A percentile compares a stretch with the other conserved stretches of the same genome.
These are phyloP conservation scores for Tetraneura akinire DNA, from an alignment of 1,140 invertebrate species.

Conservation along the genomic window DNA sequence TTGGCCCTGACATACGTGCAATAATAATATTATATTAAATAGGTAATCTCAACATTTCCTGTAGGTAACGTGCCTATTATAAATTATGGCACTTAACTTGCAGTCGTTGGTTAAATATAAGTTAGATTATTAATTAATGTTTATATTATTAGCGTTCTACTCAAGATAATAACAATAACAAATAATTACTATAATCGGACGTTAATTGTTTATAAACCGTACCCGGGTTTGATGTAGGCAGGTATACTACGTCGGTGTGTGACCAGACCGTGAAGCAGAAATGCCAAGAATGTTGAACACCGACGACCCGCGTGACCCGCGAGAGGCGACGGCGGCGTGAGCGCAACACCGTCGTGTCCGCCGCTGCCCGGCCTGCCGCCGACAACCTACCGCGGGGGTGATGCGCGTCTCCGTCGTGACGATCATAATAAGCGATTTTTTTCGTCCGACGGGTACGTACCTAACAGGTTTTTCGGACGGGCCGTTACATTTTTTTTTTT, in stretches of 20 bases:
- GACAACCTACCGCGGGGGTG: neutral
- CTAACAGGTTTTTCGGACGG: slow-evolving; percentile 3
- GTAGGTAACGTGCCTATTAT: no score
- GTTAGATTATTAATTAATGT: no score
- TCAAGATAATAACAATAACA: neutral
- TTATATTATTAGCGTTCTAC: no score
- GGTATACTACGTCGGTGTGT: neutral
- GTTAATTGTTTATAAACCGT: slow-evolving; percentile 28
- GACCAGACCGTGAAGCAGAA: neutral
- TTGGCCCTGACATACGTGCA: no score
- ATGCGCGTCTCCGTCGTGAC: slow-evolving; percentile 1
- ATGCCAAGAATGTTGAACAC: slow-evolving; percentile 37
- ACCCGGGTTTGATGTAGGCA: no score
- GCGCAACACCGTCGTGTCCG: slow-evolving; percentile 8
- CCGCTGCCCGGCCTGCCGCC: no score
- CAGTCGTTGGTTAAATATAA: no score
- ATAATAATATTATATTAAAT: no score
- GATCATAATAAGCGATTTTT: slow-evolving; percentile 4
- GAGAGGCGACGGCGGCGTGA: neutral
- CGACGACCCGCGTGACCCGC: slow-evolving; percentile 18
- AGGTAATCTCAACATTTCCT: no score
- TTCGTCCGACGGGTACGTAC: neutral
- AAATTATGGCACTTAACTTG: no score
- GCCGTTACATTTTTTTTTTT: no score
- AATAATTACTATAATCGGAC: slow-evolving; percentile 10